phyloP scores from a whole-genome alignment of 2,797 vertebrate species.

The Alectoris magna region DNA sequence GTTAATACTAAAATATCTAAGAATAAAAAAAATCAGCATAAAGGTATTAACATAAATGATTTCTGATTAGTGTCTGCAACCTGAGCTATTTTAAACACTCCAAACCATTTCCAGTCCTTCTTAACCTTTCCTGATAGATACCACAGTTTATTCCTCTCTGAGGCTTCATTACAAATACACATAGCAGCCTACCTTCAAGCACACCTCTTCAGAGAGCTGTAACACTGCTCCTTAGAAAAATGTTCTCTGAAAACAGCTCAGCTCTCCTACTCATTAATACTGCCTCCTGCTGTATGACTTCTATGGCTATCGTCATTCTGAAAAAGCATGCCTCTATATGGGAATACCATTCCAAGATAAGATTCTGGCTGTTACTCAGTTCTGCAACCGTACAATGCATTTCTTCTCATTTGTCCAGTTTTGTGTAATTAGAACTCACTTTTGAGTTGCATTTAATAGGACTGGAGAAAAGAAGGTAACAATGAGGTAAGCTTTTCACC shows the following conservation, averaged over 20 bases:
- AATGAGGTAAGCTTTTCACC: not conserved
- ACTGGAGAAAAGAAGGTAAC: not conserved
- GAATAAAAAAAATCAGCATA: not conserved
- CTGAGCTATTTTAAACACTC: not conserved
- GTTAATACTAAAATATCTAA: constrained; percentile 3
- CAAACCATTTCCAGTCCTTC: not conserved
- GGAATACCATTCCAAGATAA: not conserved
- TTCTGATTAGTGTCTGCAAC: not conserved
- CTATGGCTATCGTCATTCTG: not conserved
- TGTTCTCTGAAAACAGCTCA: not conserved
- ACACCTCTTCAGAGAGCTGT: not conserved
- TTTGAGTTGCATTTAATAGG: not conserved
- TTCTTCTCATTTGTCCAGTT: not conserved
- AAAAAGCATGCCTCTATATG: not conserved
- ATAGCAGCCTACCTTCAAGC: not conserved
- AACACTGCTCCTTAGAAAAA: not conserved
- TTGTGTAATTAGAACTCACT: not conserved
- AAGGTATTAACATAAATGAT: not conserved
- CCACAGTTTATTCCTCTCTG: not conserved
- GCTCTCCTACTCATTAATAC: not conserved
- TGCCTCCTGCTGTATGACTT: not conserved
- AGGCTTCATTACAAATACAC: not conserved
- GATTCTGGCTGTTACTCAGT: not conserved
- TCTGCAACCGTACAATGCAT: not conserved
- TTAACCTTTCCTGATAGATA: not conserved